These are phyloP conservation scores for Erythrolamprus reginae DNA, from an alignment of 2,113 vertebrate species.

Conservation along the genomic window DNA sequence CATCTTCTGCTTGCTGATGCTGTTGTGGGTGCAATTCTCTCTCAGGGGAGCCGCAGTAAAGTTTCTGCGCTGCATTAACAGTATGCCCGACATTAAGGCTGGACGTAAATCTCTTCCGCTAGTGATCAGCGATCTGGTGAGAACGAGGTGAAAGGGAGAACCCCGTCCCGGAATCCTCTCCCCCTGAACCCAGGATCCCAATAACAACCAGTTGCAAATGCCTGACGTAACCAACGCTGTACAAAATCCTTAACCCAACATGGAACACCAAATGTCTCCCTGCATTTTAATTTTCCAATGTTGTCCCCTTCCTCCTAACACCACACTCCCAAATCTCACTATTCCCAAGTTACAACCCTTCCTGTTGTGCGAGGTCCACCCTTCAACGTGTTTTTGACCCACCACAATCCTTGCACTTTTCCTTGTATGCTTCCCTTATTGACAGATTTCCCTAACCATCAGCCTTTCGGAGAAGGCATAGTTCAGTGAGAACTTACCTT, in stretches of 20 bases:
- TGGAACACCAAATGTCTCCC: neutral
- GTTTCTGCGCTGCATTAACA: conserved; percentile 73
- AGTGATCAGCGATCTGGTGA: conserved; percentile 74
- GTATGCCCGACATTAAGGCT: conserved; percentile 73
- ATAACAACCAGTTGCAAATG: neutral
- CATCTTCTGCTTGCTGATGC: neutral
- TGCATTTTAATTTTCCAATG: neutral
- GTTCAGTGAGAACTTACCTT: neutral
- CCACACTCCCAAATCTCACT: neutral
- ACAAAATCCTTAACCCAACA: neutral
- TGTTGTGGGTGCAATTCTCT: conserved; percentile 17
- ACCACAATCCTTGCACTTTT: neutral
- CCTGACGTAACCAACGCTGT: neutral
- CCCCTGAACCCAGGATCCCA: neutral
- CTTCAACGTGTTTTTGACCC: neutral
- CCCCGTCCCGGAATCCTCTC: neutral
- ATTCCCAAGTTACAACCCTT: neutral
- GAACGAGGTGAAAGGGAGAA: conserved; percentile 59
- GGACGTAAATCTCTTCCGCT: conserved; percentile 73
- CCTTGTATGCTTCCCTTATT: neutral
- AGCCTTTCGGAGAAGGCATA: neutral
- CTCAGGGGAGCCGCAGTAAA: conserved; percentile 66
- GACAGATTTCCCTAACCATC: neutral
- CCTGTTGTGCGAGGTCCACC: neutral
- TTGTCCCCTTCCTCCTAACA: neutral